Evolutionary conservation across 2,888 invertebrate genomes (phyloP), one percentile per base, ranked within the genome.

Genomic region (Luperina nickerlii): DNA sequence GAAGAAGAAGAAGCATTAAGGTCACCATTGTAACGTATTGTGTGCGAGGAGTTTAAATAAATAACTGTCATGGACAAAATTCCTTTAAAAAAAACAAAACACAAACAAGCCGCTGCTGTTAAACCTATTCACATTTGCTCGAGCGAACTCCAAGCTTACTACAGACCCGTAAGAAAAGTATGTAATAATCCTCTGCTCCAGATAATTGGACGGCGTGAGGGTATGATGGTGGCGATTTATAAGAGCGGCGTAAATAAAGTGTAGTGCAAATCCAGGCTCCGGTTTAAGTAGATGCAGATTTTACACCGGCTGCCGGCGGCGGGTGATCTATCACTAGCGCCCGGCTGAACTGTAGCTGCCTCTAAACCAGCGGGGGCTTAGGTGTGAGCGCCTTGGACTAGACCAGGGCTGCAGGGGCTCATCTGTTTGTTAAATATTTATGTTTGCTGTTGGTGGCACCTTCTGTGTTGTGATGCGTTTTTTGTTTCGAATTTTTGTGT

Each of bases 271-370:
- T 92, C 92, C 92, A 89, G 90, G 88, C 90, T 90, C 86, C 85
- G 90, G 79, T 90, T 92, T 94, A 93, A 95, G 94, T 92, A 93
- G 94, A 95, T 94, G 95, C 94, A 95, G 94, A 94, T 92, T 90
- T 89, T 90, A 89, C 92, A 91, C 93, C 94, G 93, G 94, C 91
- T 94, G 95, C 89, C 86, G 83, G 87, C 90, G 95, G 94, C 95
- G 94, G 94, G 92, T 91, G 92, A 95, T 95, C 95, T 92, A 95
- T 95, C 95, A 95, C 93, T 83, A 79, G 88, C 74, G 85, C 84
- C 76, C 86, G 88, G 81, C 82, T 84, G 88, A 84, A 74, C 85
- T 54, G 79, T 76, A 60, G 85, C 79, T 84, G 85, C 84, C 57
- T 66, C 62, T 60, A 60, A 62, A 71, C 80, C 82, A 76, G 87